Evolutionary conservation across 1,140 invertebrate species (phyloP), one percentile per base, ranked within the genome.

Genomic region (Cyclina sinensis): DNA sequence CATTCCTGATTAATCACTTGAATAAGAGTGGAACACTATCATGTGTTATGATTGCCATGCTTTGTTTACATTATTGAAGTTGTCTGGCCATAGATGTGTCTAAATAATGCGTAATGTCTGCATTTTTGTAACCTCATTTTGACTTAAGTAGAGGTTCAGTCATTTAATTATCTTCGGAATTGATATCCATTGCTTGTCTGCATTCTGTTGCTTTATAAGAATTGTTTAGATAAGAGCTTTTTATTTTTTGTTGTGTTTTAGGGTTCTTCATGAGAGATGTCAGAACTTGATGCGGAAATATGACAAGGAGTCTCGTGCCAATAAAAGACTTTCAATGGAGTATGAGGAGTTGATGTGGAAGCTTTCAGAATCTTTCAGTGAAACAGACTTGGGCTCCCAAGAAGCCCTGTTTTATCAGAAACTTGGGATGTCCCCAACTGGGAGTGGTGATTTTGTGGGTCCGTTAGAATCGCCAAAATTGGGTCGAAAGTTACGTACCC

Each of bases 331-430:
- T 5, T 97, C 97, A 0, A 97, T 97, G 91, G 97, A 98, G 91
- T 98, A 98, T 93, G 98, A 99, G 95, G 97, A 98, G 95, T 96
- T 99, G 1, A 96, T 97, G 92, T 99, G 98, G 97, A 97, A 97
- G 94, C 96, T 99, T 74, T 96, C 89, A 95, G 96, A 94, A 76
- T 79, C 74, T 9, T 87, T 87, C 27, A 87, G 43, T 37, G 76
- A 87, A 48, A 81, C 89, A 35, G 92, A 93, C 12, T 65, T 91
- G 1, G 92, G 91, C 0, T 93, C 92, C 12, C 37, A 80, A 39
- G 94, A 95, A 39, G 92, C 89, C 70, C 62, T 92, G 27, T 90
- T 73, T 11, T 82, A 89, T 27, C 84, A 91, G 18, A 93, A 93
- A 62, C 37, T 94, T 4, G 93, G 92, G 46, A 88, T 84, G 24